These are phyloP conservation scores for Paraplagusia blochii DNA, from an alignment of 2,113 vertebrate species.

Conservation along the genomic window DNA sequence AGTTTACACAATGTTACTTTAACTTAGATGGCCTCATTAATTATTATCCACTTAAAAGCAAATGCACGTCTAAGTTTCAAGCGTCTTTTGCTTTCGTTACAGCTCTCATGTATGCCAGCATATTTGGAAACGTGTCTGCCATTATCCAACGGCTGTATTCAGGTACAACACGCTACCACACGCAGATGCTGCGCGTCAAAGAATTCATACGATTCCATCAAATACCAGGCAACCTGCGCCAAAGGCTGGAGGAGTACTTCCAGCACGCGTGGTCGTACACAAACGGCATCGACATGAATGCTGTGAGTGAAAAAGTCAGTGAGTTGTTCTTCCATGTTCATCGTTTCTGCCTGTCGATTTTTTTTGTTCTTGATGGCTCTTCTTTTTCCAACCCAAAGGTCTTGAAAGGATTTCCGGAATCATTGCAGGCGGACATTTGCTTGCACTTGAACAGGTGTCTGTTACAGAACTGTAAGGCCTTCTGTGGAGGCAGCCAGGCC, in stretches of 20 bases:
- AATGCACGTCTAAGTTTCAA: no score
- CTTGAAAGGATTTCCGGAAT: constrained; percentile 94
- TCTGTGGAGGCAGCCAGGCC: constrained; percentile 87
- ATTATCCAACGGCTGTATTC: constrained; percentile 97
- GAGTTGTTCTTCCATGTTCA: background rate
- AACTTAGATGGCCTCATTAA: background rate
- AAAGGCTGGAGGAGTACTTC: constrained; percentile 95
- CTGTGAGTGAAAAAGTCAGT: constrained; percentile 71
- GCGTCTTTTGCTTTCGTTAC: constrained; percentile 4
- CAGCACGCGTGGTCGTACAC: constrained; percentile 98
- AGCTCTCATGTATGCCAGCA: constrained; percentile 99
- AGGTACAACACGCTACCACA: constrained; percentile 92
- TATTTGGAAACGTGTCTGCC: constrained; percentile 95
- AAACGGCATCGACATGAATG: constrained; percentile 97
- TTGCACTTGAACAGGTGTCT: constrained; percentile 92
- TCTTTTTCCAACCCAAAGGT: constrained; percentile 75
- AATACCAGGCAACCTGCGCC: constrained; percentile 88
- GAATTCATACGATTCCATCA: constrained; percentile 99
- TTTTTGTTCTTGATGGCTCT: background rate
- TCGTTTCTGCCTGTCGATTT: background rate
- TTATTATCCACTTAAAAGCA: no score
- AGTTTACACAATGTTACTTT: no score
- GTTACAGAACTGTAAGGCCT: constrained; percentile 91
- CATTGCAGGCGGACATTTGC: constrained; percentile 94
- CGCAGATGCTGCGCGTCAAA: constrained; percentile 92